These are phyloP conservation scores for Gibbula magus DNA, from an alignment of 2,888 invertebrate genomes.

Conservation along the genomic window DNA sequence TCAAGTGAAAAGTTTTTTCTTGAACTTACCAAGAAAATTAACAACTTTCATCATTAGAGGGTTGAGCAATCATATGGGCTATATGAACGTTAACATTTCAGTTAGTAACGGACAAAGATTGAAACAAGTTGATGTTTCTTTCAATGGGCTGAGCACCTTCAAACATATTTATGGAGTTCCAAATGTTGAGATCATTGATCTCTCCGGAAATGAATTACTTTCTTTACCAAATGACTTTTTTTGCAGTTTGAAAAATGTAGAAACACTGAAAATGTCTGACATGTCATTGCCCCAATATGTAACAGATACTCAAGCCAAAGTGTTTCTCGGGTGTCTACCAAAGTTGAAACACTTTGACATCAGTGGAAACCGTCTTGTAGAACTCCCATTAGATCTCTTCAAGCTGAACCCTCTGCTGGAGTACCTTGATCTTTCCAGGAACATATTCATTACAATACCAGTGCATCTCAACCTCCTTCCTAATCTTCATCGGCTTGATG, in stretches of 20 bases:
- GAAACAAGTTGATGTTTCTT: background rate
- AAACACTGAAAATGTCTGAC: background rate
- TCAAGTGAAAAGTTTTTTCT: too few species aligned
- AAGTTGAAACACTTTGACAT: background rate
- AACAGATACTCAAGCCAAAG: background rate
- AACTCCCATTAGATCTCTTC: background rate
- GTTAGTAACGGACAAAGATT: too few species aligned
- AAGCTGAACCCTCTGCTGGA: background rate
- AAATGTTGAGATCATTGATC: background rate
- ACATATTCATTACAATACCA: background rate
- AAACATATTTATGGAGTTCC: background rate
- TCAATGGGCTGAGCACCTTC: background rate
- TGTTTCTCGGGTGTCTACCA: background rate
- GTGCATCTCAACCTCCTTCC: background rate
- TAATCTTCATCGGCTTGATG: too few species aligned
- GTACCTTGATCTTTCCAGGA: background rate
- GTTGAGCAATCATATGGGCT: too few species aligned
- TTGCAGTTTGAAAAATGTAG: background rate
- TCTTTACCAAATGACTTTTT: background rate
- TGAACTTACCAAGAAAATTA: too few species aligned
- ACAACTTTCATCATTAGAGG: too few species aligned
- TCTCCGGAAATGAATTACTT: background rate
- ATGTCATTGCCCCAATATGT: background rate
- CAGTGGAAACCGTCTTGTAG: background rate
- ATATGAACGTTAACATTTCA: too few species aligned